Conservation (phyloP, 2,113 vertebrate genomes). For the Calidris pygmaea region DNA sequence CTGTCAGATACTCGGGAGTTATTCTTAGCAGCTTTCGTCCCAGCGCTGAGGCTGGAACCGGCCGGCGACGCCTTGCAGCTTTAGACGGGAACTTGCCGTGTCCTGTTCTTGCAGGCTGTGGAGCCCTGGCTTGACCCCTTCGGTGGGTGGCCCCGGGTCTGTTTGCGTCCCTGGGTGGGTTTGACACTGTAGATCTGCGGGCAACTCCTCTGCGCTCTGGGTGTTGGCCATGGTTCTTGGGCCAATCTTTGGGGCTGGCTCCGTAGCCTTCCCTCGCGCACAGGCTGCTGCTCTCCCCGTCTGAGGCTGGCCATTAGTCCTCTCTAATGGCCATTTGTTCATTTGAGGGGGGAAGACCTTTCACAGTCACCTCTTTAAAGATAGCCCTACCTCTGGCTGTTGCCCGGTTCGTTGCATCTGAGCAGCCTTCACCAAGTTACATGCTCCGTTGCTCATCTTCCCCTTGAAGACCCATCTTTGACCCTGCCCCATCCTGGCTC, state of each 20-base stretch:
- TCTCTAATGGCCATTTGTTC: neutral
- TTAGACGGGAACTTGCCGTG: neutral
- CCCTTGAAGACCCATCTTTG: neutral
- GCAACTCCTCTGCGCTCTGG: neutral
- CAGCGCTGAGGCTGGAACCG: neutral
- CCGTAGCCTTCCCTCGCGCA: rapidly evolving
- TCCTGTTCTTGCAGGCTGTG: neutral
- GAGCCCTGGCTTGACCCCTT: neutral
- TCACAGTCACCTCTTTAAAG: neutral
- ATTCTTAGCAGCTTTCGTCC: neutral
- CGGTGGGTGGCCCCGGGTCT: neutral
- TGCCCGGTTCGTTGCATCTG: neutral
- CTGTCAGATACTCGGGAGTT: neutral
- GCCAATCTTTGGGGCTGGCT: neutral
- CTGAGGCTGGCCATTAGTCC: neutral
- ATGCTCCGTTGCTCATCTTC: rapidly evolving
- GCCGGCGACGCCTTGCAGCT: neutral
- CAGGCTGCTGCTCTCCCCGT: neutral
- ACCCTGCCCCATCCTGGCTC: neutral
- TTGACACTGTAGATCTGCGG: neutral
- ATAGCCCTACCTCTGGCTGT: neutral
- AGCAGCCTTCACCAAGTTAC: neutral
- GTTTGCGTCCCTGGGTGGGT: rapidly evolving
- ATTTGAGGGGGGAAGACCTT: neutral
- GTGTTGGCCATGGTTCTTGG: neutral